These are phyloP conservation scores for Zosterops lateralis DNA, from an alignment of 2,113 vertebrate genomes.

Conservation along the genomic window DNA sequence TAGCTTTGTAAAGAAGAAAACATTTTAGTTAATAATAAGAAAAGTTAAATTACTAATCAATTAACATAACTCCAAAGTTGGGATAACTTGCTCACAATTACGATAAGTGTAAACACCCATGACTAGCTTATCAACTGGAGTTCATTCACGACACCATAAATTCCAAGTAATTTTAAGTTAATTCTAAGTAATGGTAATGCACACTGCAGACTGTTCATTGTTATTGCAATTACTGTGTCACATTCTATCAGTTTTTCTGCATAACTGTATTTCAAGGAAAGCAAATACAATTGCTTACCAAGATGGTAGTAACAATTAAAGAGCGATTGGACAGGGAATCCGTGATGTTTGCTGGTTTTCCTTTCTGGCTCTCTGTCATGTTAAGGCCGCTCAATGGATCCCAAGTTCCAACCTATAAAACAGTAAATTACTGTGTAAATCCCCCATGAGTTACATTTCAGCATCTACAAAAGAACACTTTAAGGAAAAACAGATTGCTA, in stretches of 20 bases:
- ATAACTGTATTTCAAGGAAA: not conserved
- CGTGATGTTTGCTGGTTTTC: slow-evolving; percentile 90
- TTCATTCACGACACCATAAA: slow-evolving; percentile 2
- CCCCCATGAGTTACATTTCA: not conserved
- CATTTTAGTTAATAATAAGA: not conserved
- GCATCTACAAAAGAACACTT: not conserved
- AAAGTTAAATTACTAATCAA: slow-evolving; percentile 16
- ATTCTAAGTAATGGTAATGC: not conserved
- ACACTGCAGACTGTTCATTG: not conserved
- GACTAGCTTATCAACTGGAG: not conserved
- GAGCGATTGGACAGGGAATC: slow-evolving; percentile 95
- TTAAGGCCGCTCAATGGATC: slow-evolving; percentile 93
- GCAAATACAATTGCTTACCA: slow-evolving; percentile 80
- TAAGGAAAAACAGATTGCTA: not conserved
- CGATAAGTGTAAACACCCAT: slow-evolving; percentile 10
- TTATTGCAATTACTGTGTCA: not conserved
- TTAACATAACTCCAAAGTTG: not conserved
- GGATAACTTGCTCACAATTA: not conserved
- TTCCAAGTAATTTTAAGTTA: not conserved
- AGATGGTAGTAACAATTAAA: slow-evolving; percentile 91
- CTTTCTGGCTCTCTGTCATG: slow-evolving; percentile 96
- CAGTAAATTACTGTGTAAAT: slow-evolving; percentile 44
- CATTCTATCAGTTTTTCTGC: not conserved
- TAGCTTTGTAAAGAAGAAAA: not conserved
- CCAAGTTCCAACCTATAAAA: slow-evolving; percentile 94